These are phyloP conservation scores for Telenomus remus DNA, from an alignment of 1,140 invertebrate genomes.

Conservation along the genomic window DNA sequence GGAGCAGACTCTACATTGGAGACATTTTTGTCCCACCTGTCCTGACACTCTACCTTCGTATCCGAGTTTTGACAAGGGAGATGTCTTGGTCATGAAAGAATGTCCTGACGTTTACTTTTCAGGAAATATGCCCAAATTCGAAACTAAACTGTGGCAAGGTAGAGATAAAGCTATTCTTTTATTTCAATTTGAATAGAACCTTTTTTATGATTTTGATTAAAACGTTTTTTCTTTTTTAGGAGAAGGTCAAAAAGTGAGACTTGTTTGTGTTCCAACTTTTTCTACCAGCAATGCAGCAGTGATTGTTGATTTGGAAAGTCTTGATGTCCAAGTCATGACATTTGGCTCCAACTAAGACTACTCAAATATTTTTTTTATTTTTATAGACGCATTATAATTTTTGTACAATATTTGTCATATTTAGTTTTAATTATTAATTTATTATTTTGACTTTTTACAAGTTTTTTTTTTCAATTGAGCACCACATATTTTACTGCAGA, in stretches of 20 bases:
- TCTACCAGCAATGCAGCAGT: conserved; percentile 79
- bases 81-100: conserved; percentile 91
- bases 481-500: too few species aligned
- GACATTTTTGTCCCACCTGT: conserved; percentile 91
- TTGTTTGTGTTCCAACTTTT: conserved; percentile 83
- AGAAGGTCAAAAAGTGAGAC: conserved; percentile 77
- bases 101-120: conserved; percentile 94
- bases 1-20: conserved; percentile 86
- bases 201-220: too few species aligned
- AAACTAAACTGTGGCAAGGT: conserved; percentile 82
- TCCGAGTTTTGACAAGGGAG: conserved; percentile 85
- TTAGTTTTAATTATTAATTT: too few species aligned
- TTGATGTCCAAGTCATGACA: conserved; percentile 79
- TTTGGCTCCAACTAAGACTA: conserved; percentile 73
- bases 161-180: conserved; percentile 16
- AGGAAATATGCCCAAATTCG: conserved; percentile 88
- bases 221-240: conserved; percentile 69
- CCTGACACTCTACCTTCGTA: conserved; percentile 94
- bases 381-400: too few species aligned
- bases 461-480: too few species aligned
- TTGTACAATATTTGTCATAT: too few species aligned
- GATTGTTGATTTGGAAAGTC: conserved; percentile 80
- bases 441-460: too few species aligned
- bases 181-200: too few species aligned
- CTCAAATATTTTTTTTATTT: too few species aligned